Percentiles rank a stretch among this genome's conserved stretches.
These are phyloP conservation scores for Grapholita molesta DNA, from an alignment of 1,140 invertebrate species.

Conservation along the genomic window DNA sequence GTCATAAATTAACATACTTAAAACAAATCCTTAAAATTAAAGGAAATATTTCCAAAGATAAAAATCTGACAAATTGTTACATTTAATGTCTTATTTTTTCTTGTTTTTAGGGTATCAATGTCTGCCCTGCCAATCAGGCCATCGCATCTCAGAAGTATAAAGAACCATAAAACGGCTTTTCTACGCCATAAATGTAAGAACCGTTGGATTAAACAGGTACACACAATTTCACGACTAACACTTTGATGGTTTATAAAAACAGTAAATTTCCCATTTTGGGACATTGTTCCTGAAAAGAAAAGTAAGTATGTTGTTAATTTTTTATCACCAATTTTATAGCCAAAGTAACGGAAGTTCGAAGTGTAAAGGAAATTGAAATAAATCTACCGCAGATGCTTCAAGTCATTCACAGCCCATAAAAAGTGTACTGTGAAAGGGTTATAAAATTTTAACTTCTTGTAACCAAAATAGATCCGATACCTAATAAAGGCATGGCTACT, in stretches of 20 bases:
- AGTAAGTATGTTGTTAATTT: slow-evolving; percentile 50
- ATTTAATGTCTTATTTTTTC: not conserved
- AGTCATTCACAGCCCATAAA: slow-evolving; percentile 67
- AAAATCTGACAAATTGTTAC: not conserved
- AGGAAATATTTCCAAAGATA: not conserved
- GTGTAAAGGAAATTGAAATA: slow-evolving; percentile 71
- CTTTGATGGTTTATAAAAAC: not conserved
- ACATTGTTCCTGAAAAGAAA: slow-evolving; percentile 49
- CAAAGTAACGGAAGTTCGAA: slow-evolving; percentile 62
- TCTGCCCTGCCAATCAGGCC: not conserved
- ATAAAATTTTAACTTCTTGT: slow-evolving; percentile 49
- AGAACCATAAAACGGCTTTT: not conserved
- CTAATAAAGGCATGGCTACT: slow-evolving; percentile 13
- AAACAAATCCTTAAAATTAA: not conserved
- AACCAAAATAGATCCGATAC: slow-evolving; percentile 47
- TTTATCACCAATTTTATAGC: slow-evolving; percentile 63
- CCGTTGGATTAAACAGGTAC: not conserved
- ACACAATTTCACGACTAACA: not conserved
- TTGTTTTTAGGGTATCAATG: not conserved
- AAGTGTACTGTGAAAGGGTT: slow-evolving; percentile 54
- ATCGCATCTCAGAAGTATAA: not conserved
- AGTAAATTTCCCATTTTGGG: slow-evolving; percentile 36
- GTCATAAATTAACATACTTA: not conserved
- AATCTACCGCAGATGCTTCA: slow-evolving; percentile 66
- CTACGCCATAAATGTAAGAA: not conserved